Evolutionary conservation across 2,888 invertebrate genomes (phyloP), one percentile per base, ranked within the genome.

Genomic region (Arrhopalites spinosus): DNA sequence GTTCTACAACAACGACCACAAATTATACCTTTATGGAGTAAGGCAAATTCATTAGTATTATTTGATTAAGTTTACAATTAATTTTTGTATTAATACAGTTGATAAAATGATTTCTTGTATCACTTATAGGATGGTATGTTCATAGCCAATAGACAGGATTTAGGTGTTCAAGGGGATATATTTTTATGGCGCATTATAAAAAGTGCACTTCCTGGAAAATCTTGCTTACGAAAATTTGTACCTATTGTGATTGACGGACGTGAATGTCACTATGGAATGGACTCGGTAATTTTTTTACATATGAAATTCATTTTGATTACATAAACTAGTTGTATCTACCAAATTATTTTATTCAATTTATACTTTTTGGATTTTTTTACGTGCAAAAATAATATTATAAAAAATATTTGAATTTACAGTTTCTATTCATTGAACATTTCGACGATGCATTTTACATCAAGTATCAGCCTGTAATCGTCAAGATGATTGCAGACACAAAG

Each of bases 191-290:
- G 74, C 1, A 75, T 75, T 30, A 5, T 68, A 27, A 61, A 15
- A n/a, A 63, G 13, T 11, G 11, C 43, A 3, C 27, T 45, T 17
- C 8, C 20, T 20, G 59, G 56, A 15, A 27, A 13, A 25, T 11
- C 27, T 23, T 27, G 25, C n/a, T 29, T 70, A 25, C 59, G 68
- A 27, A 75, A 75, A 63, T 75, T 63, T 63, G 63, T 69, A 5
- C 74, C 74, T 0, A 45, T 75, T 0, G 43, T n/a, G 17, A 75
- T 75, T 47, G 74, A 75, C 29, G 69, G 74, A 15, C 23, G 74
- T 47, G 56, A 68, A 23, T 75, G 74, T 50, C 74, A 75, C 23
- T 36, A 30, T 5, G 74, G 68, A 29, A 43, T 56, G 20, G 74
- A 75, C 45, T 20, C 59, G 15, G 74, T 74, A 61, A 23, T 64